Evolutionary conservation across 2,888 invertebrate genomes (phyloP), one percentile per base, ranked within the genome.

Genomic region (Rhagonycha fulva): DNA sequence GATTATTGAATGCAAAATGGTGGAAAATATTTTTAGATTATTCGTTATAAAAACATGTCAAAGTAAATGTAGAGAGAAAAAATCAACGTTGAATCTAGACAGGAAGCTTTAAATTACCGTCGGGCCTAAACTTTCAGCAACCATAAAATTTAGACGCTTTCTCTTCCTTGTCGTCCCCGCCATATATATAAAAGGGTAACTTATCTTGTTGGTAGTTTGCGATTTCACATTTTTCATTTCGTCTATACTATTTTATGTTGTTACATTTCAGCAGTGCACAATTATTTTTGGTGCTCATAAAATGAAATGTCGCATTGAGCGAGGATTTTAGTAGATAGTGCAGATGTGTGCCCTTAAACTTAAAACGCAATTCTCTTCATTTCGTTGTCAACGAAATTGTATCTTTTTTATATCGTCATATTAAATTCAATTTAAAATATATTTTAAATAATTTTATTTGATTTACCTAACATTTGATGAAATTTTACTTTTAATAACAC

Each of bases 211-310:
- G 14, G 19, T 66, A 66, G 63, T 66, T 66, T 66, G 63, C 23
- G 14, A 66, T 66, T 66, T 66, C 63, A 66, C 63, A 66, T 66
- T 66, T 66, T 66, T 66, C 63, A 66, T 66, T 66, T 66, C 63
- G 63, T 66, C 63, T 66, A 12, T 66, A 66, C 26, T 66, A 24
- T 66, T 66, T 24, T 66, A 26, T 66, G 63, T 66, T 24, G 63
- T 19, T 24, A 24, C 63, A 24, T 66, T 66, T 66, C 63, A 11
- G 19, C 63, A 26, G 63, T 66, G 26, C 63, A 66, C 63, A 66
- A 66, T 66, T 66, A 66, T 66, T 66, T 66, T 66, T 66, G 63
- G 63, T 66, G 63, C 63, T 26, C 63, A n/a, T 66, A 66, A 66
- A 66, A 66, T 66, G 63, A 66, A 66, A 66, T 66, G 63, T 66